Conservation (phyloP, 2,113 vertebrate species). For the Erythrolamprus reginae region DNA sequence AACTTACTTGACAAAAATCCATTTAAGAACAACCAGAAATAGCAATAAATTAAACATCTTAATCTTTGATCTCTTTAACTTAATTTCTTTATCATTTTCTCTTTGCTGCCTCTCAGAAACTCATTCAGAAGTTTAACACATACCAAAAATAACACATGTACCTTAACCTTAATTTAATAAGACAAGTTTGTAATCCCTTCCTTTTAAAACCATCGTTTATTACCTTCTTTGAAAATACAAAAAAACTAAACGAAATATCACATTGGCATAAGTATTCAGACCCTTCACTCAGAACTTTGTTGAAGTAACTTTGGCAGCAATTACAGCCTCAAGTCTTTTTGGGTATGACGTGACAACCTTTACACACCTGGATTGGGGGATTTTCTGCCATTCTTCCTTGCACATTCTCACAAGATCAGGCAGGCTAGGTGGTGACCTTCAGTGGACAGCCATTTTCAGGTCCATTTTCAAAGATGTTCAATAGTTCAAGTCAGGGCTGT, state of each 20-base stretch:
- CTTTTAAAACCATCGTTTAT: neutral
- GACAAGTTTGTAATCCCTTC: neutral
- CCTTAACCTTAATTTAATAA: neutral
- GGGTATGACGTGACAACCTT: neutral
- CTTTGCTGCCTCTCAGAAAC: neutral
- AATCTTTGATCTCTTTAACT: neutral
- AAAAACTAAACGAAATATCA: neutral
- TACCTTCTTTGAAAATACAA: neutral
- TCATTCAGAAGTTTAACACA: neutral
- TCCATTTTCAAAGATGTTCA: neutral
- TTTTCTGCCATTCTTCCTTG: no score
- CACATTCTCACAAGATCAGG: neutral
- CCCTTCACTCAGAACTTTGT: neutral
- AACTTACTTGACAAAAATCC: neutral
- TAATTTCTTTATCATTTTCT: neutral
- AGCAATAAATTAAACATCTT: neutral
- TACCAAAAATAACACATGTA: neutral
- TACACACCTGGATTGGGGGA: neutral
- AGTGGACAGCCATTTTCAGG: neutral
- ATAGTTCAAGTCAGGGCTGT: neutral
- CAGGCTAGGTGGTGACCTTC: neutral
- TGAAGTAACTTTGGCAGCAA: neutral
- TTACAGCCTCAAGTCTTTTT: neutral
- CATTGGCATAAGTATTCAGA: neutral
- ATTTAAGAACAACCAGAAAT: neutral